Evolutionary conservation across 2,888 invertebrate genomes (phyloP), one percentile per base, ranked within the genome.

Genomic region (Lasioglossum vierecki): DNA sequence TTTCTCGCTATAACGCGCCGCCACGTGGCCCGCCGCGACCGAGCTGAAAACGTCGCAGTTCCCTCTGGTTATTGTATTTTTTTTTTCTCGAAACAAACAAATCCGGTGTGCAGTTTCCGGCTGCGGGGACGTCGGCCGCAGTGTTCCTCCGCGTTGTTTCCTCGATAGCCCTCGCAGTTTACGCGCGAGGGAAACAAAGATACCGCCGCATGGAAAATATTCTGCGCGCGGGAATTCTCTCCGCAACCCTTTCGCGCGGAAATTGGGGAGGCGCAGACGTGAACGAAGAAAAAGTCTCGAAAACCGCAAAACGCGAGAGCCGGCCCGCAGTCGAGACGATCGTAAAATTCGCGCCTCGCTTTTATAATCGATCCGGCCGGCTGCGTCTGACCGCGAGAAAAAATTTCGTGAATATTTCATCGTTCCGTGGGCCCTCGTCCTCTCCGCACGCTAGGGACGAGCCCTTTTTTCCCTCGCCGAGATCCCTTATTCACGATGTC

Each of bases 391-490:
- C 46, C 73, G 66, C 26, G 72, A 26, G 30, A 78, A 85, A 81
- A 85, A 82, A 78, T 83, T 87, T 85, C 81, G 5, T 82, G 81
- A 88, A 87, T 88, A 87, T 88, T 88, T 88, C 83, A 83, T 88
- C 85, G 82, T 74, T 26, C 39, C 76, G 49, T 18, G 11, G 26
- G 18, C 77, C 79, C 41, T 26, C 57, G 8, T 18, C 22, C 44
- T 44, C 15, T n/a, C 22, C 44, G n/a, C 13, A 13, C 74, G 60
- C 41, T 53, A 35, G 15, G 44, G 73, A 46, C 57, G 60, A 18
- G 8, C 30, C 30, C 35, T n/a, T 73, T 82, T 83, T 68, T 74
- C 8, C 39, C 15, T 22, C 72, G 63, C 49, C n/a, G 70, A 75
- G 78, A 83, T 84, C 83, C 75, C 75, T 85, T 85, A 85, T 76